Conservation (phyloP, 2,797 vertebrate genomes). For the Mus caroli region DNA sequence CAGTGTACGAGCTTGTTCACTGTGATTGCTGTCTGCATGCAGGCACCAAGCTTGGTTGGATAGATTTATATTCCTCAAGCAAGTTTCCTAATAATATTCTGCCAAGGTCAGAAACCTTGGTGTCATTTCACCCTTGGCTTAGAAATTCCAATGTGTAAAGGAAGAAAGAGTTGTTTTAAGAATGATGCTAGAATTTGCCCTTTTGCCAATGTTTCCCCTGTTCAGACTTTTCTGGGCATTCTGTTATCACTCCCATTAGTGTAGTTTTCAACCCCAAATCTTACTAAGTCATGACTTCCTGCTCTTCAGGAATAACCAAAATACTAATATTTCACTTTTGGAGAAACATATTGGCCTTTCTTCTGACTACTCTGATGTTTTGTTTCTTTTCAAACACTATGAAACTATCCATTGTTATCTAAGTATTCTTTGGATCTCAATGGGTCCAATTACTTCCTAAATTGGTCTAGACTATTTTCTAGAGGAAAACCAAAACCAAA, state of each 20-base stretch:
- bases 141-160: slow-evolving; percentile 38
- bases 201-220: background rate
- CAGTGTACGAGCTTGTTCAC: background rate
- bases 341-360: background rate
- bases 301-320: background rate
- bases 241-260: background rate
- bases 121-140: slow-evolving; percentile 12
- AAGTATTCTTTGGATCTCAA: slow-evolving; percentile 4
- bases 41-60: background rate
- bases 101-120: slow-evolving; percentile 57
- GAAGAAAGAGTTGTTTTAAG: slow-evolving; percentile 50
- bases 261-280: background rate
- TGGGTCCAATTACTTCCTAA: slow-evolving; percentile 14
- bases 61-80: background rate
- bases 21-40: background rate
- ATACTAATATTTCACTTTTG: background rate
- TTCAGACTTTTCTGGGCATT: slow-evolving; percentile 29
- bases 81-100: background rate
- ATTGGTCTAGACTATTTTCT: background rate
- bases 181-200: slow-evolving; percentile 15
- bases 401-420: background rate
- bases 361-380: slow-evolving; percentile 40
- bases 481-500: background rate
- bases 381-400: background rate
- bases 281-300: background rate